These are phyloP conservation scores for Ricordea florida DNA, from an alignment of 92 coral and sea anemone genomes.

Conservation along the genomic window DNA sequence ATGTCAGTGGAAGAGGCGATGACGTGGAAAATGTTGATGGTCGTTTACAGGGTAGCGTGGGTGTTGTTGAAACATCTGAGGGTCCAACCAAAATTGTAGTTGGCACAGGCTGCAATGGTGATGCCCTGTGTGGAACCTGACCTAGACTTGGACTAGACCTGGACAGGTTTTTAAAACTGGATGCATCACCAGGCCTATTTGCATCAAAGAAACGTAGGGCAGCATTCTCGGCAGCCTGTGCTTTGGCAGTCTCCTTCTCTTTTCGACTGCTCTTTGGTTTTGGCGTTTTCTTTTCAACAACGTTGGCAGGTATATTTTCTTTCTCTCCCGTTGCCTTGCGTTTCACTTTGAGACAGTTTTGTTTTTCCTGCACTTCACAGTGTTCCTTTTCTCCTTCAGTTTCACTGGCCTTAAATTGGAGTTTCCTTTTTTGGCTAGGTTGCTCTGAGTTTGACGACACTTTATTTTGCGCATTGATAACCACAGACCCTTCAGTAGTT, in stretches of 20 bases:
- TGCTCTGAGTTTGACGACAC: neutral
- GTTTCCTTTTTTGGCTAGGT: neutral
- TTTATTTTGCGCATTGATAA: neutral
- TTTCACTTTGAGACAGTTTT: neutral
- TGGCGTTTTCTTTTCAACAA: neutral
- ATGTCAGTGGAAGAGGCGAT: neutral
- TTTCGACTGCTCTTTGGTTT: neutral
- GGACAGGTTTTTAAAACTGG: too few species aligned
- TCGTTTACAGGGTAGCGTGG: neutral
- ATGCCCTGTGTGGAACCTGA: too few species aligned
- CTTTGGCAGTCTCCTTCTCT: neutral
- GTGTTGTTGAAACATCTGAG: neutral
- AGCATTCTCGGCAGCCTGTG: neutral
- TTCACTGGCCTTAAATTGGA: neutral
- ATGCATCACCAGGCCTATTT: too few species aligned
- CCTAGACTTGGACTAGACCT: too few species aligned
- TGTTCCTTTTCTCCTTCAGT: neutral
- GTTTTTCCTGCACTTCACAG: neutral
- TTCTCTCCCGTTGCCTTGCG: neutral
- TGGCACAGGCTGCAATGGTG: neutral
- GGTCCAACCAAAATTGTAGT: neutral
- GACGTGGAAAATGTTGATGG: neutral
- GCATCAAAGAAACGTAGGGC: neutral
- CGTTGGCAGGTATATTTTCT: too few species aligned
- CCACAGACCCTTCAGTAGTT: neutral